Conservation (phyloP, 2,888 invertebrate species). For the Chamaedrilus cognettii region DNA sequence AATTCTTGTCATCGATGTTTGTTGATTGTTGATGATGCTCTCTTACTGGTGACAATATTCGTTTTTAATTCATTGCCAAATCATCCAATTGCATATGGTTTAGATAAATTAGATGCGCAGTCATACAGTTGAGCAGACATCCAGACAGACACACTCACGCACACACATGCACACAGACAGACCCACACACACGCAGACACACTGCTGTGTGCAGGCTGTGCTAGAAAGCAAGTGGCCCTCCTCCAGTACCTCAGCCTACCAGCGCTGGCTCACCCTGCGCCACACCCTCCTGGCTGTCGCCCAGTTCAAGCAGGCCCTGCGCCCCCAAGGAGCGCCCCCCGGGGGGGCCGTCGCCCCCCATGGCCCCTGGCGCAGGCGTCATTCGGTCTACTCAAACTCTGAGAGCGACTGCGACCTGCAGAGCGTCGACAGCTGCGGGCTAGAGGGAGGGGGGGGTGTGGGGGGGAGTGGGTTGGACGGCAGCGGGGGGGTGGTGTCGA, state of each 20-base stretch:
- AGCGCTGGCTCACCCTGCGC: slow-evolving; percentile 91
- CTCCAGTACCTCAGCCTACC: slow-evolving; percentile 73
- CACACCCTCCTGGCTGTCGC: slow-evolving; percentile 90
- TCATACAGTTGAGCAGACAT: no score
- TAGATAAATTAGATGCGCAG: no score
- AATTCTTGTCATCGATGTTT: no score
- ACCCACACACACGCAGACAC: no score
- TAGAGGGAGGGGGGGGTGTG: neutral
- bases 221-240: slow-evolving; percentile 95
- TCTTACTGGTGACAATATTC: no score
- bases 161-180: no score
- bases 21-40: no score
- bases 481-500: neutral
- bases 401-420: slow-evolving; percentile 55
- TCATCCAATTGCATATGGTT: no score
- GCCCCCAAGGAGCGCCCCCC: no score
- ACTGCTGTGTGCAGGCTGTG: slow-evolving; percentile 66
- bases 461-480: neutral
- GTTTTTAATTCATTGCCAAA: no score
- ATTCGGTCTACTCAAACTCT: slow-evolving; percentile 48
- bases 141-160: no score
- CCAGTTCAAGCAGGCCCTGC: slow-evolving; percentile 70
- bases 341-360: no score
- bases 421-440: slow-evolving; percentile 55
- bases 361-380: slow-evolving; percentile 1